A percentile compares a stretch with the other conserved stretches of the same genome.
These are phyloP conservation scores for Druon quercuslanigerum DNA, from an alignment of 1,140 invertebrate species.

Conservation along the genomic window DNA sequence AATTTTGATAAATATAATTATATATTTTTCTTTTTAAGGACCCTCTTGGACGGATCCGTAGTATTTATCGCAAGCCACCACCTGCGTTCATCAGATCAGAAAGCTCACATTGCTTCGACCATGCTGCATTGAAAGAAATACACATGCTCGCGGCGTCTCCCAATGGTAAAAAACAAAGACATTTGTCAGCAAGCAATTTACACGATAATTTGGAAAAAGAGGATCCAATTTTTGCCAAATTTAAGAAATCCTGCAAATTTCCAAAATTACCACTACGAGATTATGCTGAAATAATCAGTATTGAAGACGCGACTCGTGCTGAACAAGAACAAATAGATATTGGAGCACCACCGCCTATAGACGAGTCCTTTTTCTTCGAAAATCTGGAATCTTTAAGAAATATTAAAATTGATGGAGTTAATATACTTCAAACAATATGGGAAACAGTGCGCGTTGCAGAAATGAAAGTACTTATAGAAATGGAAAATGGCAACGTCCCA, in stretches of 20 bases:
- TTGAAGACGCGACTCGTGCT: background rate
- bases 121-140: too few relatives aligned
- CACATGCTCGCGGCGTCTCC: background rate
- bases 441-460: constrained; percentile 64
- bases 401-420: constrained; percentile 69
- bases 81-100: too few relatives aligned
- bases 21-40: background rate
- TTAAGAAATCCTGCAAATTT: background rate
- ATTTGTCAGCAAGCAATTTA: too few relatives aligned
- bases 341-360: constrained; percentile 64
- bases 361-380: constrained; percentile 69
- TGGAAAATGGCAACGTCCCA: constrained; percentile 66
- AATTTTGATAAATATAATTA: too few relatives aligned
- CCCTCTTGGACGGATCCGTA: background rate
- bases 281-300: background rate
- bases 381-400: constrained; percentile 64
- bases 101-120: too few relatives aligned
- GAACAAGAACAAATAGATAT: constrained; percentile 66
- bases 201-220: background rate
- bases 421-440: constrained; percentile 69
- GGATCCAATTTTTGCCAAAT: background rate
- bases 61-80: background rate
- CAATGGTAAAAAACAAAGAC: background rate
- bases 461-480: constrained; percentile 67
- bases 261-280: background rate